A percentile compares a stretch with the other conserved stretches of the same genome.
phyloP scores from a whole-genome alignment of 2,888 invertebrate genomes.

The Epinotia nisella region DNA sequence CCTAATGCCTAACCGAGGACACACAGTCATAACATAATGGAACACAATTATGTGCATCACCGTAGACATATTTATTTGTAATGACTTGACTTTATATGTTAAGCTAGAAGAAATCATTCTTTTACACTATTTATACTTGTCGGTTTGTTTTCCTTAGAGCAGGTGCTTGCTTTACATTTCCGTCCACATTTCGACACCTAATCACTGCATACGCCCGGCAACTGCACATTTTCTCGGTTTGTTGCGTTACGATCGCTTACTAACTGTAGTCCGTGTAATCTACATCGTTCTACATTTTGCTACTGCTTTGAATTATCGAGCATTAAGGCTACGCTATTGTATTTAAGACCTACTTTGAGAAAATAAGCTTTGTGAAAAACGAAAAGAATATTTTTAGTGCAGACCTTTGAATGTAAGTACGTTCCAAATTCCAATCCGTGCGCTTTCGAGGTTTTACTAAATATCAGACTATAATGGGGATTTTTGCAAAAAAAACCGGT shows the following conservation, averaged over 20 bases:
- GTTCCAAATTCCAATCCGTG: too few species aligned
- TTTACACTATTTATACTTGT: constrained; percentile 3
- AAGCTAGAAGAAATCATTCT: neutral
- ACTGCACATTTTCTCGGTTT: constrained; percentile 50
- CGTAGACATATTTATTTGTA: constrained; percentile 5
- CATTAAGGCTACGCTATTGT: neutral
- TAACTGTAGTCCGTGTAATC: constrained; percentile 49
- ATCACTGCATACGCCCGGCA: constrained; percentile 47
- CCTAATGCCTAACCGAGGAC: neutral
- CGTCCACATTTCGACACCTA: constrained; percentile 50
- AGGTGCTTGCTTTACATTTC: constrained; percentile 45
- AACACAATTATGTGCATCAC: constrained; percentile 5
- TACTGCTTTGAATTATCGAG: constrained; percentile 39
- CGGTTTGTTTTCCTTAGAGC: constrained; percentile 20
- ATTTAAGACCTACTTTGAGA: neutral
- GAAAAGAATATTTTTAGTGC: too few species aligned
- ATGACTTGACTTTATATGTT: neutral
- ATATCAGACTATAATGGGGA: too few species aligned
- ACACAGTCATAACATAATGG: neutral
- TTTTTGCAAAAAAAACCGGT: too few species aligned
- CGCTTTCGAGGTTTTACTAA: too few species aligned
- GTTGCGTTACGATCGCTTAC: constrained; percentile 50
- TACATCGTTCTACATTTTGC: constrained; percentile 48
- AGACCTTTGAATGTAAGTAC: too few species aligned
- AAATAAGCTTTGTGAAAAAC: too few species aligned